phyloP scores from a whole-genome alignment of 2,113 vertebrate genomes.

The Myotis yumanensis region DNA sequence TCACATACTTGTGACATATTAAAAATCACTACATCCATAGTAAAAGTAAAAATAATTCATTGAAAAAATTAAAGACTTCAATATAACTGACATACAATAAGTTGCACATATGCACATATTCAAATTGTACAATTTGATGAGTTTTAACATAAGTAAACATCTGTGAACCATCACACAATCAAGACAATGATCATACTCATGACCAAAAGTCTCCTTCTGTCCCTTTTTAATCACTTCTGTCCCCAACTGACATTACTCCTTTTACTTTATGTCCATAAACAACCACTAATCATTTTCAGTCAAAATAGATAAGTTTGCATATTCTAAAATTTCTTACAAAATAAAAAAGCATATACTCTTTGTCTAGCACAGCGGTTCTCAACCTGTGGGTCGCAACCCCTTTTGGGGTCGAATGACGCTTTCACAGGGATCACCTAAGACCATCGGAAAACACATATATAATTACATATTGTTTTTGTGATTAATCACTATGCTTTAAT shows the following conservation, averaged over 20 bases:
- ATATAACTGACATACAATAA: neutral
- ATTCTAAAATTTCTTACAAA: constrained; percentile 10
- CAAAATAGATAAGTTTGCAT: neutral
- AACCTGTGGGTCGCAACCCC: too few relatives aligned
- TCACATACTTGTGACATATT: neutral
- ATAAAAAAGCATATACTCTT: neutral
- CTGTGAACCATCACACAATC: neutral
- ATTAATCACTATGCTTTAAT: too few relatives aligned
- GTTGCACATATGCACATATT: neutral
- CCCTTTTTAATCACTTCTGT: neutral
- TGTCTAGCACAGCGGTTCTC: neutral
- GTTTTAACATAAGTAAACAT: neutral
- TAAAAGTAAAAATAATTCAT: constrained; percentile 11
- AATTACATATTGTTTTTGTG: too few relatives aligned
- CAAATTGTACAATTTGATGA: neutral
- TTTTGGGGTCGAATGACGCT: too few relatives aligned
- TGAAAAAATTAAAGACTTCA: neutral
- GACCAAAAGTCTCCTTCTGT: neutral
- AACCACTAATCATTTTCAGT: neutral
- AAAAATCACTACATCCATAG: neutral
- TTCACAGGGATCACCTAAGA: too few relatives aligned
- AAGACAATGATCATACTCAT: neutral
- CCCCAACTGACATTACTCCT: neutral
- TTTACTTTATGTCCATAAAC: neutral
- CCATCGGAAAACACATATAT: too few relatives aligned